Evolutionary conservation across 2,113 vertebrate genomes (phyloP).

Genomic region (Xyrauchen texanus): DNA sequence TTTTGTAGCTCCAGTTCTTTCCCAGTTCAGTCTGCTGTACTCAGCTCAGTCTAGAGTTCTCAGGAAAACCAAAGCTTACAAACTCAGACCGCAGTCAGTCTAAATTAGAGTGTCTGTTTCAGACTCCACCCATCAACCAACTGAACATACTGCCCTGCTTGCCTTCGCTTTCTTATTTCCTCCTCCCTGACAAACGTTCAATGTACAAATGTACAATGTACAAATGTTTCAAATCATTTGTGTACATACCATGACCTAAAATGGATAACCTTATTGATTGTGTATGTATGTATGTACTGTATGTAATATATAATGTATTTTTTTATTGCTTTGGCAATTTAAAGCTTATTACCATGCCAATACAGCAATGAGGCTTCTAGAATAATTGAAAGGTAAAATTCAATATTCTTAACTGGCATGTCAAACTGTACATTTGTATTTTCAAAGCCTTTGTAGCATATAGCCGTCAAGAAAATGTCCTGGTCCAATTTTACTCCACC

Average conservation of each 20-base stretch:
- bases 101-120: conserved; percentile 66
- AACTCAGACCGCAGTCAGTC: conserved; percentile 62
- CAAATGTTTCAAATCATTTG: background rate
- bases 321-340: too few species aligned
- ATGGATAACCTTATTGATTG: too few species aligned
- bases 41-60: conserved; percentile 15
- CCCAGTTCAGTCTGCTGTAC: conserved; percentile 6
- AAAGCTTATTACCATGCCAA: too few species aligned
- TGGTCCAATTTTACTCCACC: too few species aligned
- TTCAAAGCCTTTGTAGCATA: too few species aligned
- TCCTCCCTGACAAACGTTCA: background rate
- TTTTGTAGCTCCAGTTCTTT: background rate
- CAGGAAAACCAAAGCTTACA: conserved; percentile 45
- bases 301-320: too few species aligned
- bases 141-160: conserved; percentile 23
- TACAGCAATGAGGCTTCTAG: too few species aligned
- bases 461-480: too few species aligned
- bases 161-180: background rate
- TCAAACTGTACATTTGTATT: too few species aligned
- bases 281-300: too few species aligned
- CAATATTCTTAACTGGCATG: too few species aligned
- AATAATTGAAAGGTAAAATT: too few species aligned
- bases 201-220: background rate
- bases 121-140: conserved; percentile 59
- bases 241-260: background rate